Percentiles rank a stretch among this genome's conserved stretches.
These are phyloP conservation scores for Lasiurus borealis DNA, from an alignment of 2,113 vertebrate species.

Conservation along the genomic window DNA sequence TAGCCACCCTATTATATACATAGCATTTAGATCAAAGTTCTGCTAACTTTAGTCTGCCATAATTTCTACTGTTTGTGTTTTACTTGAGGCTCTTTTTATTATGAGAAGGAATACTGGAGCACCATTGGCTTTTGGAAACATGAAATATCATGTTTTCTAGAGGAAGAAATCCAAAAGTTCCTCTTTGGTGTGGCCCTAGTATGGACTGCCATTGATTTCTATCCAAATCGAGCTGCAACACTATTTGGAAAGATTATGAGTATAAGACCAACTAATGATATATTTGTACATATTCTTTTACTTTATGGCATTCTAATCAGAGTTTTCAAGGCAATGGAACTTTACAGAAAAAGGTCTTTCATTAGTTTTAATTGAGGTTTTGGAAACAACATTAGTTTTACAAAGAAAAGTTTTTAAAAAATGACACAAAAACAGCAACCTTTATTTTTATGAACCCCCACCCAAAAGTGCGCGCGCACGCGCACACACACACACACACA, in stretches of 20 bases:
- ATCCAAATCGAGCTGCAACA: not conserved
- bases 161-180: not conserved
- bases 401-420: not conserved
- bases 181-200: not conserved
- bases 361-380: not conserved
- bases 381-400: not conserved
- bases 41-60: not conserved
- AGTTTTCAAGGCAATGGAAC: not conserved
- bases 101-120: not conserved
- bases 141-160: not conserved
- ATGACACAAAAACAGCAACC: not conserved
- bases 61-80: not conserved
- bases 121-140: not conserved
- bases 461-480: too few species aligned
- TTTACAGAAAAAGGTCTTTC: not conserved
- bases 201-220: not conserved
- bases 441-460: constrained; percentile 13
- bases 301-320: not conserved
- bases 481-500: too few species aligned
- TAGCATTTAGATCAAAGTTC: not conserved
- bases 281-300: not conserved
- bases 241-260: not conserved
- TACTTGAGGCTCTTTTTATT: not conserved
- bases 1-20: not conserved
- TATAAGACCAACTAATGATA: not conserved